Conservation (phyloP, 2,113 vertebrate species). For the Accipiter virgatus region DNA sequence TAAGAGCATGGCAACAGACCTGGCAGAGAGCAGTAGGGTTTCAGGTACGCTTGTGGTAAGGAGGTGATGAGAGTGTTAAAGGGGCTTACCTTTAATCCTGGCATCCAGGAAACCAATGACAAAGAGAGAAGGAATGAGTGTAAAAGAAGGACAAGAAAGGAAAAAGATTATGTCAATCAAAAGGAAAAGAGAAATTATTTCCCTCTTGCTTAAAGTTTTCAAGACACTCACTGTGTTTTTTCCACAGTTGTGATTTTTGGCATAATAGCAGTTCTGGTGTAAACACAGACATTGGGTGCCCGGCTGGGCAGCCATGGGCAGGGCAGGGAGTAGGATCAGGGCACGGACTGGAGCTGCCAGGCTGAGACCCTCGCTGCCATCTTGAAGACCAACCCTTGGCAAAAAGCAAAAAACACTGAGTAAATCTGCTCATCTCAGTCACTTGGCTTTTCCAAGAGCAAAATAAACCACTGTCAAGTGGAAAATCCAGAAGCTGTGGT, state of each 20-base stretch:
- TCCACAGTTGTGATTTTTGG: background rate
- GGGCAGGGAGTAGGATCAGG: background rate
- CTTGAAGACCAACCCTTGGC: background rate
- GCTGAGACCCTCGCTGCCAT: fast-evolving
- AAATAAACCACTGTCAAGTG: background rate
- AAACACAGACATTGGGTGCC: background rate
- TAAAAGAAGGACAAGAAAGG: background rate
- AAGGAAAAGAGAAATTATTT: background rate
- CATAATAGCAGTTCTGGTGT: background rate
- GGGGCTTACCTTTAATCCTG: background rate
- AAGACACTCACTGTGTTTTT: background rate
- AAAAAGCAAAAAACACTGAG: background rate
- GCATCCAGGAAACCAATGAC: background rate
- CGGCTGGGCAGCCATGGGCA: fast-evolving
- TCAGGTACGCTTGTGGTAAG: background rate
- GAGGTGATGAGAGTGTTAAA: background rate
- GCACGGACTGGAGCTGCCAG: background rate
- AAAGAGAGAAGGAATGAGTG: background rate
- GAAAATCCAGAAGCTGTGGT: background rate
- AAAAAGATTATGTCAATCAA: background rate
- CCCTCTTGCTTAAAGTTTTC: background rate
- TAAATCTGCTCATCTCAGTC: background rate
- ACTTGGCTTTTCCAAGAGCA: background rate
- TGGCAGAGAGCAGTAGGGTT: background rate
- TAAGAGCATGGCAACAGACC: fast-evolving